Percentiles rank a stretch among this genome's conserved stretches.
phyloP scores from a whole-genome alignment of 2,797 vertebrate species.

The Ceryle rudis region DNA sequence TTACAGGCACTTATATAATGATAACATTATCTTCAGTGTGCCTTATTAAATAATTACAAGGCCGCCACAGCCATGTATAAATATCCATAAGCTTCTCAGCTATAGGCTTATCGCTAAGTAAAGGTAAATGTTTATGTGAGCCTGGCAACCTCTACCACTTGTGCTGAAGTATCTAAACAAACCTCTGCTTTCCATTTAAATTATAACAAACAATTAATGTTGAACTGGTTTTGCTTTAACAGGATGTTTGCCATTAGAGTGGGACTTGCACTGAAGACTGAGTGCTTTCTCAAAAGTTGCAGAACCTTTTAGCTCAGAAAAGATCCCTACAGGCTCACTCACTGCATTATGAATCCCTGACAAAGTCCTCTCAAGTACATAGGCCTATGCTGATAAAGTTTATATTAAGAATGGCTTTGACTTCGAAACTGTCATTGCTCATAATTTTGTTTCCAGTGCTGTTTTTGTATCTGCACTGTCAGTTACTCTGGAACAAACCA shows the following conservation, averaged over 20 bases:
- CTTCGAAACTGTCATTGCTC: neutral
- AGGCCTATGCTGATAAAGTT: neutral
- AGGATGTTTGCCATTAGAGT: neutral
- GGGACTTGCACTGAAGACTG: neutral
- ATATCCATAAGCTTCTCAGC: constrained; percentile 59
- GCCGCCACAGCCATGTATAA: constrained; percentile 70
- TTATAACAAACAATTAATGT: neutral
- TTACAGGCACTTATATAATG: constrained; percentile 76
- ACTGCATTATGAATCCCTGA: neutral
- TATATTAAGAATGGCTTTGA: neutral
- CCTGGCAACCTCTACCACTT: neutral
- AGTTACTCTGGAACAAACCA: neutral
- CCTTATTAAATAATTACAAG: constrained; percentile 79
- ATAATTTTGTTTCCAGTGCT: neutral
- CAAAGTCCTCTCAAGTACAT: neutral
- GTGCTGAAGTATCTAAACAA: constrained; percentile 21
- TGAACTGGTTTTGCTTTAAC: neutral
- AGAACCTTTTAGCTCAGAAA: neutral
- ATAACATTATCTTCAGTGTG: constrained; percentile 70
- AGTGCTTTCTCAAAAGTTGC: neutral
- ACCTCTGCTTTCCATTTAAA: neutral
- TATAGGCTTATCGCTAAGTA: constrained; percentile 54
- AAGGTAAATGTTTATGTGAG: constrained; percentile 54
- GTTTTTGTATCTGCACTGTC: neutral
- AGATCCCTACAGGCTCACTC: neutral